Evolutionary conservation across 1,140 invertebrate genomes (phyloP), one percentile per base, ranked within the genome.

Genomic region (Hesperophylax magnus): DNA sequence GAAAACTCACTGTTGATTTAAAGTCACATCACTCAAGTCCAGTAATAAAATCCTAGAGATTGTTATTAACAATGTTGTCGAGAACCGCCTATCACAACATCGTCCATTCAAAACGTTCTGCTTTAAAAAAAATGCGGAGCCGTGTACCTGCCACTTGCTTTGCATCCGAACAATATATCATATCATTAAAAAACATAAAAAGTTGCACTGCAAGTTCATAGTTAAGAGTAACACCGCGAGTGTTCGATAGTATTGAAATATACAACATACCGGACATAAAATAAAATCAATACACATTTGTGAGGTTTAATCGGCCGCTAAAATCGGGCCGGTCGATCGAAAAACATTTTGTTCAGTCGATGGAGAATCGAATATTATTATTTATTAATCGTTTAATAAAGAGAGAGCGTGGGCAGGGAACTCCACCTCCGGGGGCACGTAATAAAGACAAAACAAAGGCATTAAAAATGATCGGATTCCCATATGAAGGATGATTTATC

Each of bases 401-500:
- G 63, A 39, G 39, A 58, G 82, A 81, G 80, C 74, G 82, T 81
- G 80, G 82, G 82, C 79, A 65, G 80, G 77, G 75, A 71, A 61
- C 77, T 75, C 77, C 82, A 79, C 79, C 82, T 81, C 77, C 82
- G 80, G 80, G 80, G 80, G 82, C 82, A 83, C 79, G 54, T 81
- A 84, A 84, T 81, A 81, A 84, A 84, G 82, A 84, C 80, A 84
- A 84, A 84, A 84, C 80, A 84, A 84, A 83, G 61, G 79, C 79
- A 83, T 83, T 81, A 75, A 78, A 83, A 83, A 83, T 83, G 82
- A 83, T 83, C 82, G 53, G 78, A 82, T 79, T 82, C 81, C 78
- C 78, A 79, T 83, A 83, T 74, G 82, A 65, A 78, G 79, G 75
- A 83, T 72, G 82, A 83, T 83, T 83, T 83, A 83, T 83, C 17